A percentile compares a stretch with the other conserved stretches of the same genome.
These are phyloP conservation scores for Caenorhabditis panamensis DNA, from an alignment of 2,888 invertebrate species.

Conservation along the genomic window DNA sequence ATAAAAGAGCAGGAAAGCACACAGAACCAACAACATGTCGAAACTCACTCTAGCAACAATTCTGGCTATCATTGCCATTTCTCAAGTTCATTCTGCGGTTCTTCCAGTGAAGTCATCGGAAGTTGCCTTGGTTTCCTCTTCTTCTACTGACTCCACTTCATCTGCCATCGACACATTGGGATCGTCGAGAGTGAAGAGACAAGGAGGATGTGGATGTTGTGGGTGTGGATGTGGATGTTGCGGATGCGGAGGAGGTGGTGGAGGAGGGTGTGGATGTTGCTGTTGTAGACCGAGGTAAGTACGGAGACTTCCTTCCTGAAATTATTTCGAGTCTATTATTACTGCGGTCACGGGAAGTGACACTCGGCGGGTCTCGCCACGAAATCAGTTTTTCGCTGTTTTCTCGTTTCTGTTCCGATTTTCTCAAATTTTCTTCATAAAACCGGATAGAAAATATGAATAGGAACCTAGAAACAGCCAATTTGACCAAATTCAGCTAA, in stretches of 20 bases:
- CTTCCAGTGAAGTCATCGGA: slow-evolving; percentile 40
- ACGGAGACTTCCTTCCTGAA: background rate
- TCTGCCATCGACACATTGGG: slow-evolving; percentile 55
- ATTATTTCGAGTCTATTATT: no score
- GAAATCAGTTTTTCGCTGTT: no score
- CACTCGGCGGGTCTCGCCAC: no score
- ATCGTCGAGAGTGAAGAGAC: slow-evolving; percentile 55
- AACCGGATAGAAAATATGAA: no score
- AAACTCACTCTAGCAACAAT: no score
- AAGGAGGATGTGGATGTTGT: slow-evolving; percentile 51
- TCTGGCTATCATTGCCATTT: background rate
- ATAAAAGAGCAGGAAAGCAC: no score
- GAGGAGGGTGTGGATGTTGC: slow-evolving; percentile 42
- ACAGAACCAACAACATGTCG: no score
- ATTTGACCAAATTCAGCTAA: no score
- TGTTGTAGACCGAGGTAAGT: slow-evolving; percentile 58
- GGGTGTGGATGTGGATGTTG: slow-evolving; percentile 51
- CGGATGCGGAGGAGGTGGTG: slow-evolving; percentile 49
- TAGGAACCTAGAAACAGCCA: no score
- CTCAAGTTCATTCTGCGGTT: slow-evolving; percentile 36
- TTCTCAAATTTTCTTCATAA: no score
- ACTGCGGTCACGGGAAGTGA: no score
- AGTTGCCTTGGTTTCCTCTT: slow-evolving; percentile 28
- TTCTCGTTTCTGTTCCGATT: no score
- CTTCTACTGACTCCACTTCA: slow-evolving; percentile 20